Evolutionary conservation across 92 coral and sea anemone genomes (phyloP), one percentile per base, ranked within the genome.

Genomic region (Epizoanthus scotinus): DNA sequence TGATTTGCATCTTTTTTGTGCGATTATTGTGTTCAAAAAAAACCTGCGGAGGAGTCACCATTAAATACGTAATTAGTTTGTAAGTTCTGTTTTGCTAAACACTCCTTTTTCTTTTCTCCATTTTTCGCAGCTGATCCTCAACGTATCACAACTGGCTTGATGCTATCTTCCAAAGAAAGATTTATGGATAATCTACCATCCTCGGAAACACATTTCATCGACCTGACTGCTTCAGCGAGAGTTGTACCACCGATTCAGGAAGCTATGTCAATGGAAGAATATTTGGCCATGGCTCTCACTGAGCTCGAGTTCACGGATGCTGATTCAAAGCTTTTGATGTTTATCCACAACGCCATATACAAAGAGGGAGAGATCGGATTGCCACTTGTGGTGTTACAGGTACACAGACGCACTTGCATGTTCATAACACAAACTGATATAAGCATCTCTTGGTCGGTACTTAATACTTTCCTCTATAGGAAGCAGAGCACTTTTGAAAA

Each of bases 311-410:
- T 58, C 55, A 75, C 28, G 25, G 68, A 58, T 36, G 69, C 57
- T 22, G 81, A 75, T 28, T 38, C 36, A 49, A 18, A 12, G 49
- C 54, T 75, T 5, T 18, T 40, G 13, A 36, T 26, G 0, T 75
- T 75, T 18, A 42, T 75, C 53, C 81, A 75, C 44, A 53, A 38
- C 24, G 69, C 67, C 0, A 54, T 75, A 38, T 75, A 36, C 54
- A 40, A 24, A 36, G 81, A 75, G 24, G 81, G 81, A 17, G 54
- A 75, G 31, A 63, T 60, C 40, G 81, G 81, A 15, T 59, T 75
- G 56, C 68, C 67, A n/a, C 54, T 60, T 21, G 63, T 21, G 55
- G 40, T 14, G 24, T 34, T 75, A 4, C 34, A 24, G 69, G 81
- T 75, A 47, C 52, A 47, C 52, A 47, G 52, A 47, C 1, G 12